These are phyloP conservation scores for Paradisaea rubra DNA, from an alignment of 2,113 vertebrate species.

Conservation along the genomic window DNA sequence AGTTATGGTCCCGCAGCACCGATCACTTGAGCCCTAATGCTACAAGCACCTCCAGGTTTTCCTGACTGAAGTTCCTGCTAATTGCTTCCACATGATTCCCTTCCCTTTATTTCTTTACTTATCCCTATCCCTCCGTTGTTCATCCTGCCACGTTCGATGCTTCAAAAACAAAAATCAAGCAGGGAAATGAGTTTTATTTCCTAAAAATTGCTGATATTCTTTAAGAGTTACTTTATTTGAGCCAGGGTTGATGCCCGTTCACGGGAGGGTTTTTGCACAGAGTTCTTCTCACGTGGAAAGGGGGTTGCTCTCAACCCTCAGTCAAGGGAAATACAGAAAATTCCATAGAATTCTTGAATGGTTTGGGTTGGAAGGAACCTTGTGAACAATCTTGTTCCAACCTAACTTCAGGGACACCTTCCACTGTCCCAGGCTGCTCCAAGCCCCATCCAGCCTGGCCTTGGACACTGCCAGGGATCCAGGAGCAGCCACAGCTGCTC, in stretches of 20 bases:
- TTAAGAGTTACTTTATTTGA: background rate
- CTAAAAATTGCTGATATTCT: background rate
- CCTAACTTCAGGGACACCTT: background rate
- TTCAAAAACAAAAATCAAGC: background rate
- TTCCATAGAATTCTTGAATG: background rate
- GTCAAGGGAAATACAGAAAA: background rate
- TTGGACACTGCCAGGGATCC: background rate
- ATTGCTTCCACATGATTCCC: conserved; percentile 73
- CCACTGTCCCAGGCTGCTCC: fast-evolving
- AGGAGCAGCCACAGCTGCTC: background rate
- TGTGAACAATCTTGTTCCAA: background rate
- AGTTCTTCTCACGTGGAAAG: background rate
- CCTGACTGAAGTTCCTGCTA: conserved; percentile 68
- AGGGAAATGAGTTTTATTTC: background rate
- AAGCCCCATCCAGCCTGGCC: fast-evolving
- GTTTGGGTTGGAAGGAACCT: background rate
- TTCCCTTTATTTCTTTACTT: background rate
- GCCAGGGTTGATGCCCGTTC: background rate
- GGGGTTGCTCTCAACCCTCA: background rate
- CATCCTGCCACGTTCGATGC: background rate
- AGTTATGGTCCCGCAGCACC: conserved; percentile 70
- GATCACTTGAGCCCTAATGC: conserved; percentile 71
- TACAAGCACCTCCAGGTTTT: conserved; percentile 73
- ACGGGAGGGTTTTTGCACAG: fast-evolving
- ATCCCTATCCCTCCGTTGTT: background rate